Percentiles rank a stretch among this genome's conserved stretches.
Evolutionary conservation across 2,888 invertebrate genomes (phyloP).

Genomic region (Panzeria rudis): DNA sequence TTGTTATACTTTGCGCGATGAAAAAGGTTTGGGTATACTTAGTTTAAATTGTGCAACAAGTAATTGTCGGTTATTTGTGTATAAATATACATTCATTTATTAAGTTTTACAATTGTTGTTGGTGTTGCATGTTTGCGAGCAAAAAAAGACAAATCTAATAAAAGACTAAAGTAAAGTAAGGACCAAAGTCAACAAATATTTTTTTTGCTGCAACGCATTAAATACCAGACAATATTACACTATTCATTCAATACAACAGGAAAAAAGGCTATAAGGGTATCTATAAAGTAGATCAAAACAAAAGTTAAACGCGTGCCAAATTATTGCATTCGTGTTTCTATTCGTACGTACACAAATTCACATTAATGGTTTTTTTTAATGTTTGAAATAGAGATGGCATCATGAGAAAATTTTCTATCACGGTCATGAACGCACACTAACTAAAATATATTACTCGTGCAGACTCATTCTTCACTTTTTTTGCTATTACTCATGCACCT

Average conservation of each 20-base stretch:
- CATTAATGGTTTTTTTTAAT: conserved; percentile 18
- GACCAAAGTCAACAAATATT: no score
- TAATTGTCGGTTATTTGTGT: conserved; percentile 67
- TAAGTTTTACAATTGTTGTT: conserved; percentile 25
- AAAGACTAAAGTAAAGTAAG: neutral
- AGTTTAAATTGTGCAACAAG: conserved; percentile 18
- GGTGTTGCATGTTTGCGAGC: conserved; percentile 53
- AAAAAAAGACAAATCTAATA: conserved; percentile 35
- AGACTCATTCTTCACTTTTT: neutral
- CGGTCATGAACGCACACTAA: neutral
- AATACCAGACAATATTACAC: conserved; percentile 57
- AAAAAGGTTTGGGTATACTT: neutral
- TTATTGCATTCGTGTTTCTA: conserved; percentile 61
- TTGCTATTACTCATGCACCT: no score
- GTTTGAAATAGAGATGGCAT: neutral
- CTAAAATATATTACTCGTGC: neutral
- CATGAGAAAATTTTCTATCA: neutral
- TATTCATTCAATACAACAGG: conserved; percentile 26
- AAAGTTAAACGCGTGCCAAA: conserved; percentile 73
- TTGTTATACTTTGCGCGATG: neutral
- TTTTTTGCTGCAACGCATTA: conserved; percentile 60
- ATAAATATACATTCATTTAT: conserved; percentile 50
- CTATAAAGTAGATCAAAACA: conserved; percentile 68
- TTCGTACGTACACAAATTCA: conserved; percentile 32
- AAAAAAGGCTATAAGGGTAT: conserved; percentile 70